Evolutionary conservation across 2,113 vertebrate genomes (phyloP), one percentile per base, ranked within the genome.

Genomic region (Alectura lathami): DNA sequence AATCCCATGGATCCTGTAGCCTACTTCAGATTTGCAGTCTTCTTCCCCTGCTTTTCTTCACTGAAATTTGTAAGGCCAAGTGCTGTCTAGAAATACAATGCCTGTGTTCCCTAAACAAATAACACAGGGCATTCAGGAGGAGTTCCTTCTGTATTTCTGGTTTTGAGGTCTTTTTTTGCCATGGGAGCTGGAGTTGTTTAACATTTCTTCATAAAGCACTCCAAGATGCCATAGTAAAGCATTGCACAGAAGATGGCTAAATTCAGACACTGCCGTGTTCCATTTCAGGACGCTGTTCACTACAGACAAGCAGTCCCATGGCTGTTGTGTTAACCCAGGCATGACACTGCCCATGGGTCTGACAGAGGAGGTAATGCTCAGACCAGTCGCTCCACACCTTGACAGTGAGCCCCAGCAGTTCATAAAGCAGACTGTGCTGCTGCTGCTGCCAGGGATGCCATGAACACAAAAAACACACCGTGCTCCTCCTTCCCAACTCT

Each of bases 381-480:
- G 57, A 47, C 7, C 78, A 32, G 43, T 34, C 69, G 20, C 38
- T 18, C 53, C 24, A 20, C 18, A 27, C 29, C 56, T 63, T 34
- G 27, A 36, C 29, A 9, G 38, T 13, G 22, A 88, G 48, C 8
- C 23, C 50, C 67, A 75, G 60, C 60, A 45, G n/a, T 30, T 73
- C 76, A 21, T 20, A 67, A 34, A 59, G 51, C 45, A 62, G 48
- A 11, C 50, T n/a, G 43, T 34, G 45, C 45, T 17, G 23, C 76
- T 1, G 11, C 43, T 47, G 54, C 78, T 54, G 12, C 68, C 51
- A 40, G 29, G 5, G 59, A 40, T 60, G 43, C 60, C 77, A 34
- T 13, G n/a, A 50, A 47, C 17, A 36, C 0, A 0, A 45, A 10
- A 43, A 60, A 40, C 23, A 16, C 1, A 3, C 23, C 20, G 6